Conservation (phyloP, 1,140 invertebrate genomes). For the Drosophila miranda region DNA sequence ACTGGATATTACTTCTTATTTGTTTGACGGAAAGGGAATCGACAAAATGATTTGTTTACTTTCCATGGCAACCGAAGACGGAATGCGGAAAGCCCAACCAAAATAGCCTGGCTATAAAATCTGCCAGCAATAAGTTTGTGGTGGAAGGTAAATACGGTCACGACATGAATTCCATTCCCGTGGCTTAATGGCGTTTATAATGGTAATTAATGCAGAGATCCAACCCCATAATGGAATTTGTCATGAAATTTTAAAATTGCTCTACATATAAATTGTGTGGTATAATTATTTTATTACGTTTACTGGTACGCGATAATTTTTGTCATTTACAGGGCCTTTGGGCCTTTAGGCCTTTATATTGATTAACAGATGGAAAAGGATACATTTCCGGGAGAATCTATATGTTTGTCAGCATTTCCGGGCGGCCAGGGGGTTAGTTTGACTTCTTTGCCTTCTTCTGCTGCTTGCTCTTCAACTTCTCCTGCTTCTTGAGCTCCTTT, state of each 20-base stretch:
- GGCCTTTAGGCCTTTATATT: background rate
- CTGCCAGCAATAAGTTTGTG: conserved; percentile 59
- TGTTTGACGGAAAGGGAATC: conserved; percentile 40
- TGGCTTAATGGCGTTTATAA: conserved; percentile 38
- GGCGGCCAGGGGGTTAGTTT: conserved; percentile 40
- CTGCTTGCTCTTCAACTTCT: conserved; percentile 84
- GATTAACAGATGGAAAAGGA: conserved; percentile 40
- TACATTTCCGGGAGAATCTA: conserved; percentile 14
- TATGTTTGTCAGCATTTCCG: conserved; percentile 4
- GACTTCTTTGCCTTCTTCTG: conserved; percentile 78
- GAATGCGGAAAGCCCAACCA: background rate
- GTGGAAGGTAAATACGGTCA: conserved; percentile 35
- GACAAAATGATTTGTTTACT: conserved; percentile 66
- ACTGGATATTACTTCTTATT: conserved; percentile 36
- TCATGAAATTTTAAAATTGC: conserved; percentile 25
- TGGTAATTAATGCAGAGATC: conserved; percentile 38
- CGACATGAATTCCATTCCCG: conserved; percentile 53
- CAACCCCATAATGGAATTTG: conserved; percentile 18
- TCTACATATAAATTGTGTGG: conserved; percentile 16
- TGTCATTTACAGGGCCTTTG: conserved; percentile 53
- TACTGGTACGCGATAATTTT: conserved; percentile 50
- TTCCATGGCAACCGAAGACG: conserved; percentile 57
- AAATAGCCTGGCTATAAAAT: conserved; percentile 10
- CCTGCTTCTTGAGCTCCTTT: conserved; percentile 87
- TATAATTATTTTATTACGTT: conserved; percentile 48